Evolutionary conservation across 2,888 invertebrate genomes (phyloP).

Genomic region (Chymomyza amoena): DNA sequence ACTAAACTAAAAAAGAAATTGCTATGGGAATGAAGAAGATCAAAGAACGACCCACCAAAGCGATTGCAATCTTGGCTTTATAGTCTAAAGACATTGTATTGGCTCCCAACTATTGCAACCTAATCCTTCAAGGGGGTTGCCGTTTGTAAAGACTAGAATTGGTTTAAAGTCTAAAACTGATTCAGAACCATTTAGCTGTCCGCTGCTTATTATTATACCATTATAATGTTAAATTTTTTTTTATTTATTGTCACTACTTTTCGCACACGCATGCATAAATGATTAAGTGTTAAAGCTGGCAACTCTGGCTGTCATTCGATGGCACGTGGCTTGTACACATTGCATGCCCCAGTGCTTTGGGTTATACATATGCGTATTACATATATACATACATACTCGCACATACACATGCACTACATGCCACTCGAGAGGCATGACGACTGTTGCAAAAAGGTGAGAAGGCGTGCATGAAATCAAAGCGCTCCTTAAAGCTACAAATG

Average conservation of each 20-base stretch:
- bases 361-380: neutral
- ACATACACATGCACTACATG: neutral
- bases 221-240: neutral
- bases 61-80: too few relatives aligned
- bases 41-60: too few relatives aligned
- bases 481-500: slow-evolving; percentile 81
- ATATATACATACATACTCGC: neutral
- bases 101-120: too few relatives aligned
- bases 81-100: too few relatives aligned
- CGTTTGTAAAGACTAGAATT: too few relatives aligned
- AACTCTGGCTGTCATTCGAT: neutral
- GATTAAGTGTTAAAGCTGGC: neutral
- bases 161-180: too few relatives aligned
- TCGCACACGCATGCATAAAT: neutral
- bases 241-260: neutral
- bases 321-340: neutral
- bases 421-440: neutral
- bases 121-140: too few relatives aligned
- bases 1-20: too few relatives aligned
- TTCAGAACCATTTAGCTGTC: too few relatives aligned
- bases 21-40: too few relatives aligned
- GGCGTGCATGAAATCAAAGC: slow-evolving; percentile 22
- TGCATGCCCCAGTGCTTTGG: neutral
- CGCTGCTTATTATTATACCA: too few relatives aligned
- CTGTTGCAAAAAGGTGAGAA: neutral